Evolutionary conservation across 2,888 invertebrate species (phyloP).

Genomic region (Notodonta dromedarius): DNA sequence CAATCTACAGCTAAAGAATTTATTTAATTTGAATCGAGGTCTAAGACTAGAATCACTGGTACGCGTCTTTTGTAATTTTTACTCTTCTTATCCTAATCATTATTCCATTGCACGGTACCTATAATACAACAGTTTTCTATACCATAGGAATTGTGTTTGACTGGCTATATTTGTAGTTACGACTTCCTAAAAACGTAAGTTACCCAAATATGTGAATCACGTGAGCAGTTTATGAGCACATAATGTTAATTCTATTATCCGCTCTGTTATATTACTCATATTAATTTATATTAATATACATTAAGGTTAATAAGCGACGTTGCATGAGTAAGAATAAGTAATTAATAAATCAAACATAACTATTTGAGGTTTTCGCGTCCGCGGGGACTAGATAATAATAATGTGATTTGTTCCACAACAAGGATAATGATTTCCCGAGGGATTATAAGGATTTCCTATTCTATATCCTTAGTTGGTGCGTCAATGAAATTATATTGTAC

Average conservation of each 20-base stretch:
- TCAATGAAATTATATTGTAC: too few species aligned
- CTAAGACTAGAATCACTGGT: too few species aligned
- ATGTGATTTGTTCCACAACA: neutral
- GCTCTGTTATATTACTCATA: neutral
- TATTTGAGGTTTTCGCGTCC: slow-evolving; percentile 13
- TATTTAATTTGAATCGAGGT: too few species aligned
- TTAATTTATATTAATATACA: neutral
- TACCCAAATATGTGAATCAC: neutral
- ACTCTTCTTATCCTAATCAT: too few species aligned
- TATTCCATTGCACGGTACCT: too few species aligned
- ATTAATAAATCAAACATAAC: slow-evolving; percentile 8
- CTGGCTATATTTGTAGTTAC: neutral
- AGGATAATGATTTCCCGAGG: neutral
- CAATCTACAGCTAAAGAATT: too few species aligned
- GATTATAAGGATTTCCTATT: neutral
- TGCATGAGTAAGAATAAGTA: slow-evolving; percentile 3
- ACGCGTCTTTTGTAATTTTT: too few species aligned
- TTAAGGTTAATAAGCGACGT: neutral
- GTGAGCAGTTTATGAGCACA: neutral
- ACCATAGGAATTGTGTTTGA: neutral
- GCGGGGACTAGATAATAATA: slow-evolving; percentile 8
- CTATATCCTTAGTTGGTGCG: too few species aligned
- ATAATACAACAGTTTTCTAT: too few species aligned
- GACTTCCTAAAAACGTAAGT: neutral
- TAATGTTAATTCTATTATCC: slow-evolving; percentile 2